A percentile compares a stretch with the other conserved stretches of the same genome.
Conservation (phyloP, 2,113 vertebrate species). For the Psophia crepitans region DNA sequence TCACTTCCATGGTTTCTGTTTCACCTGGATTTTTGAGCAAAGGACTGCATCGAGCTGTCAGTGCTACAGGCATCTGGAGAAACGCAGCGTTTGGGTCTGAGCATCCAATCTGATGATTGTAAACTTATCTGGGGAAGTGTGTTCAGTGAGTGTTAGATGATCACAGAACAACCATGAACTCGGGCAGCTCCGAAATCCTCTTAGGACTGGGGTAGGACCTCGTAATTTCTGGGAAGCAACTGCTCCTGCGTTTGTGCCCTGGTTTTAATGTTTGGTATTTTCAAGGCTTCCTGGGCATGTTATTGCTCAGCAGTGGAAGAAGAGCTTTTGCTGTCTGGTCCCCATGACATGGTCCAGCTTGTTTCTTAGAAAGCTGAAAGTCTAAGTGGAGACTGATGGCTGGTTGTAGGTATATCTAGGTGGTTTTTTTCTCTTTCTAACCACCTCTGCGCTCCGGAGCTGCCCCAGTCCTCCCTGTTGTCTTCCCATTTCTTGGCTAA, state of each 20-base stretch:
- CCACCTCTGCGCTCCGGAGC: neutral
- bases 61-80: neutral
- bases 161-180: neutral
- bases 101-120: neutral
- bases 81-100: neutral
- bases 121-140: neutral
- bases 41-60: neutral
- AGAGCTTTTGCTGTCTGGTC: accelerated
- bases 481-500: slow-evolving; percentile 19
- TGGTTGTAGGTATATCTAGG: accelerated
- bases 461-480: neutral
- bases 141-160: neutral
- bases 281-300: neutral
- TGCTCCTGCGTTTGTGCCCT: neutral
- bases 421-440: neutral
- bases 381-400: neutral
- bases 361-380: neutral
- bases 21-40: neutral
- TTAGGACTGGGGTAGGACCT: neutral
- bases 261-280: neutral
- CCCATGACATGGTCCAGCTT: accelerated
- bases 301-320: neutral
- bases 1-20: neutral
- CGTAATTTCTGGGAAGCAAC: neutral
- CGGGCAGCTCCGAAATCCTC: neutral